Conservation (phyloP, 1,140 invertebrate genomes). For the Tribolium madens region DNA sequence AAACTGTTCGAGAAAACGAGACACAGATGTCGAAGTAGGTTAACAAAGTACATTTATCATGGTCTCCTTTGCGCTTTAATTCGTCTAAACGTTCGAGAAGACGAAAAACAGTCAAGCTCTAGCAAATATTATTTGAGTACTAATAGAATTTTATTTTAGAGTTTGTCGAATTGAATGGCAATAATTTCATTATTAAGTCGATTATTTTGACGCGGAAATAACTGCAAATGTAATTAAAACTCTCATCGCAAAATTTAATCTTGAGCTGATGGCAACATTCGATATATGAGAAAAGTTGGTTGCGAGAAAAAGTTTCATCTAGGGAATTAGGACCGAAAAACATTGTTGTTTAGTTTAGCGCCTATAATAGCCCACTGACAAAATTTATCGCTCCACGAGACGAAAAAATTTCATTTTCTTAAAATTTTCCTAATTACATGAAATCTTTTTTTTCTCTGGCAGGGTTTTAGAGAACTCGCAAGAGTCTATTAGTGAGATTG, state of each 20-base stretch:
- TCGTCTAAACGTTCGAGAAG: background rate
- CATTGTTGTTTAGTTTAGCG: conserved; percentile 36
- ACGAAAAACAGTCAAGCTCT: background rate
- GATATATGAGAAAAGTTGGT: conserved; percentile 35
- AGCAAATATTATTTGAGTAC: conserved; percentile 8
- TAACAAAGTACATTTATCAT: background rate
- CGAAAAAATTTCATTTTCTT: conserved; percentile 11
- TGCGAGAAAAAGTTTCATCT: conserved; percentile 27
- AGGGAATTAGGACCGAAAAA: conserved; percentile 9
- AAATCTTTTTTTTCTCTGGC: background rate
- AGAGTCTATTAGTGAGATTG: background rate
- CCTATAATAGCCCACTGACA: conserved; percentile 8
- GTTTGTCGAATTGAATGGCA: background rate
- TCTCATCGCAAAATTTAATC: conserved; percentile 14
- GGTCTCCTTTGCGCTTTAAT: background rate
- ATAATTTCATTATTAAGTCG: background rate
- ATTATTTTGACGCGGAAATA: conserved; percentile 4
- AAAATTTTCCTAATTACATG: conserved; percentile 13
- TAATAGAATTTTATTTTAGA: conserved; percentile 14
- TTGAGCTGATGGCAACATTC: conserved; percentile 7
- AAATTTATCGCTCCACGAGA: conserved; percentile 9
- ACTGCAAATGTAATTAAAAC: conserved; percentile 13
- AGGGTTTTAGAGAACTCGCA: conserved; percentile 17
- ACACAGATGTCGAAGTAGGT: background rate
- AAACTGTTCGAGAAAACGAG: conserved; percentile 14